Conservation (phyloP, 2,888 invertebrate genomes). For the Stramonita haemastoma region DNA sequence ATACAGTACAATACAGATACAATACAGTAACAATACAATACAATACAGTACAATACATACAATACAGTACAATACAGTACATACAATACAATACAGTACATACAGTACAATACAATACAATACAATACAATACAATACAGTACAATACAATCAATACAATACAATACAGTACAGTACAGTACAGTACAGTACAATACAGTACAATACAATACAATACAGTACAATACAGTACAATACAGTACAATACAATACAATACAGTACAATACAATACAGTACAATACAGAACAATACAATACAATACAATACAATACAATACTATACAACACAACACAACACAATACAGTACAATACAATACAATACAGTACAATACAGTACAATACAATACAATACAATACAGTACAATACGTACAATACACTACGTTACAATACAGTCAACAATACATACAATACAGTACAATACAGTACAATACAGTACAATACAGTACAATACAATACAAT, state of each 20-base stretch:
- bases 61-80: too few relatives aligned
- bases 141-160: too few relatives aligned
- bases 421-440: neutral
- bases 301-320: neutral
- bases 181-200: neutral
- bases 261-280: too few relatives aligned
- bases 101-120: too few relatives aligned
- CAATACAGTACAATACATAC: too few relatives aligned
- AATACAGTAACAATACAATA: too few relatives aligned
- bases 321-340: neutral
- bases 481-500: neutral
- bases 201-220: too few relatives aligned
- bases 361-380: conserved; percentile 1
- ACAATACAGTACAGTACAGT: neutral
- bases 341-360: neutral
- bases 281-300: neutral
- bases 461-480: neutral
- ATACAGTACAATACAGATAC: too few relatives aligned
- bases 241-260: too few relatives aligned
- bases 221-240: too few relatives aligned
- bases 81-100: too few relatives aligned
- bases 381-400: neutral
- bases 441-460: neutral
- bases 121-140: too few relatives aligned
- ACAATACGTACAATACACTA: neutral